Evolutionary conservation across 2,888 invertebrate species (phyloP).

Genomic region (Dione vanillae): DNA sequence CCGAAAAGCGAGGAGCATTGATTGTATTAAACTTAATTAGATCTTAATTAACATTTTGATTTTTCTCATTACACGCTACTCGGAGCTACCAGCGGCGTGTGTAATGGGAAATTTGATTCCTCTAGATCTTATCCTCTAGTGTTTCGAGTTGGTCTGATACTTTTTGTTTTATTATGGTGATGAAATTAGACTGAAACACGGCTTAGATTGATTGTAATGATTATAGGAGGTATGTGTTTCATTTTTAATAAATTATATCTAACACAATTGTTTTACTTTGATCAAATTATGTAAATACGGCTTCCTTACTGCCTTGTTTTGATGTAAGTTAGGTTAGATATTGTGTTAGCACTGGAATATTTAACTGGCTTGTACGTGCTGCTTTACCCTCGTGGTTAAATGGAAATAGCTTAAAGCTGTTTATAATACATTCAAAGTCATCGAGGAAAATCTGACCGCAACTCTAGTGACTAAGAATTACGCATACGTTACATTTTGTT

Average conservation of each 20-base stretch:
- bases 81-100: constrained; percentile 73
- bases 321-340: constrained; percentile 7
- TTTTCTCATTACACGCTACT: constrained; percentile 83
- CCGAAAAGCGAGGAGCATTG: constrained; percentile 81
- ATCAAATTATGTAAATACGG: constrained; percentile 41
- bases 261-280: constrained; percentile 39
- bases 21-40: constrained; percentile 84
- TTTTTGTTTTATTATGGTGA: constrained; percentile 59
- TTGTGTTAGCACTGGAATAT: not conserved
- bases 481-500: too few relatives aligned
- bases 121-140: constrained; percentile 70
- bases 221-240: constrained; percentile 45
- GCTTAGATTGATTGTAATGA: constrained; percentile 51
- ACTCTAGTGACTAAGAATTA: too few relatives aligned
- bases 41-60: constrained; percentile 84
- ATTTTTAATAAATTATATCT: constrained; percentile 42
- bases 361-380: too few relatives aligned
- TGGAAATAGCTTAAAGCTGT: too few relatives aligned
- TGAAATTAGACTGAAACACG: constrained; percentile 68
- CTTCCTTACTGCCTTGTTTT: constrained; percentile 28
- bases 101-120: constrained; percentile 79
- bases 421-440: too few relatives aligned
- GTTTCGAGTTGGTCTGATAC: constrained; percentile 67
- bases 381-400: too few relatives aligned
- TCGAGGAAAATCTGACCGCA: too few relatives aligned